Evolutionary conservation across 2,113 vertebrate genomes (phyloP), one percentile per base, ranked within the genome.

Genomic region (Anarhynchus alexandrinus): DNA sequence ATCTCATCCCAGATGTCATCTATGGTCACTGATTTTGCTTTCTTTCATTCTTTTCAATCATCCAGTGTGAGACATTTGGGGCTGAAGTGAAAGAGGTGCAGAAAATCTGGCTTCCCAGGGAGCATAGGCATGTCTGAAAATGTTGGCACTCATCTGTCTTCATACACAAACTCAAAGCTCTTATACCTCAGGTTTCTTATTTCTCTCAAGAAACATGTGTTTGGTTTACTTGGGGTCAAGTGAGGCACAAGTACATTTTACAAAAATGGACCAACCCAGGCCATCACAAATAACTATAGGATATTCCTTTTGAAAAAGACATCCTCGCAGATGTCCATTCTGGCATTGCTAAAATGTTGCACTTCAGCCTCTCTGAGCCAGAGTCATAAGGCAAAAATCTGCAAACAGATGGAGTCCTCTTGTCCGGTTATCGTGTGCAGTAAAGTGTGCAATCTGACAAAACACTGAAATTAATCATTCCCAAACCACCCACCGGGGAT

Each of bases 301-400:
- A 72, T 74, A 84, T 90, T 94, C 57, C 73, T 70, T 58, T 86
- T 22, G 32, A 71, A 85, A 89, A 78, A 94, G 49, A 66, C 21
- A 80, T 95, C 81, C 77, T 77, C 70, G 43, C 97, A 97, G 96
- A 93, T 97, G 96, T 96, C 91, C 78, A 62, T 95, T 95, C 93
- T 97, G 96, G 97, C 94, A 82, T 59, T 34, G 52, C 23, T 92
- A 34, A 65, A 71, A 62, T 30, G 52, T 76, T 95, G 67, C 72
- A 82, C 66, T 95, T 90, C 11, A 11, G 89, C 80, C 88, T 64
- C 78, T 82, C 77, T 78, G 51, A 96, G 79, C 38, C 82, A 92
- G 58, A 85, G 64, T 96, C 93, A 94, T 59, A 71, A 93, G 72
- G 65, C 94, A 83, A 82, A 91, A 90, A 97, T 96, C 80, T 57